Evolutionary conservation across 30 jellyfish, hydroid and myxozoan genomes (phyloP).

Genomic region (Mastigias papua): DNA sequence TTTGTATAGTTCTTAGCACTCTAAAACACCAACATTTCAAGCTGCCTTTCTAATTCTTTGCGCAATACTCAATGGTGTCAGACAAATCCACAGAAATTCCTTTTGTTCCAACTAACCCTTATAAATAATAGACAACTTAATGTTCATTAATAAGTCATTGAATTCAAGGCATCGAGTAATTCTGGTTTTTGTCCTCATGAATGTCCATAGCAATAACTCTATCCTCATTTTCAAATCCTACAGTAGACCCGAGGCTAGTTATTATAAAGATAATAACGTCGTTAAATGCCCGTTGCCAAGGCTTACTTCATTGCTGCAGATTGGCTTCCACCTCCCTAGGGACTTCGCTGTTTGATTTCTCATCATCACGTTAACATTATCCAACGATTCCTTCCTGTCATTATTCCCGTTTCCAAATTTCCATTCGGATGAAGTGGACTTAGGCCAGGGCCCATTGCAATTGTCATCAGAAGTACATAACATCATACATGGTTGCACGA

Average conservation of each 20-base stretch:
- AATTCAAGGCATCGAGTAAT: not conserved
- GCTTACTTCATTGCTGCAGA: too few relatives aligned
- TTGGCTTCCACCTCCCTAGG: too few relatives aligned
- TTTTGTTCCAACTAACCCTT: not conserved
- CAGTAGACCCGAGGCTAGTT: not conserved
- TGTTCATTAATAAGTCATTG: slow-evolving; percentile 26
- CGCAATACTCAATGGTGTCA: slow-evolving; percentile 8
- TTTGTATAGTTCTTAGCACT: not conserved
- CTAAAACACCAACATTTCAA: not conserved
- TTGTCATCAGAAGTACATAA: too few relatives aligned
- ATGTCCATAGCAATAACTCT: not conserved
- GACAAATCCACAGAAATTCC: not conserved
- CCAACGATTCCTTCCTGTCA: too few relatives aligned
- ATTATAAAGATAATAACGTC: too few relatives aligned
- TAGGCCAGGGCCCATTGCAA: too few relatives aligned
- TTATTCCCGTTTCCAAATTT: too few relatives aligned
- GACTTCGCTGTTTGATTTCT: too few relatives aligned
- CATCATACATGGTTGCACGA: too few relatives aligned
- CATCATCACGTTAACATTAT: too few relatives aligned
- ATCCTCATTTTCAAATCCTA: not conserved
- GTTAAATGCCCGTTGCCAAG: too few relatives aligned
- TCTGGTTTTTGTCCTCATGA: not conserved
- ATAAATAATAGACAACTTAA: slow-evolving; percentile 13
- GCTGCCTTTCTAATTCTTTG: not conserved
- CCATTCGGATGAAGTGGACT: too few relatives aligned